Evolutionary conservation across 2,797 vertebrate species (phyloP).

Genomic region (Lacerta bilineata): DNA sequence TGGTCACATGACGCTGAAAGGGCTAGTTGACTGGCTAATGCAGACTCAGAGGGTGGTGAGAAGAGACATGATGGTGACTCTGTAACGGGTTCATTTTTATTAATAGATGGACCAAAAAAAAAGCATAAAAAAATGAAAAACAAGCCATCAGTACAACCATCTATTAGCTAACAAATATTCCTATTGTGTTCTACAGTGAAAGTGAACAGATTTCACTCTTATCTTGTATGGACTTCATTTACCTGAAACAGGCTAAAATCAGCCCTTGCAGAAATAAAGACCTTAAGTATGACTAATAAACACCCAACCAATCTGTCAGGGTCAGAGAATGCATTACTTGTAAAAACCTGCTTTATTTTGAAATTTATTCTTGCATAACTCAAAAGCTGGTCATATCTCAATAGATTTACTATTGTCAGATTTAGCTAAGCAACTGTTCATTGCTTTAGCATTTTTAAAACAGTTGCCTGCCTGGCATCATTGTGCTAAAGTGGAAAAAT

Average conservation of each 20-base stretch:
- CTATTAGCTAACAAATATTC: constrained; percentile 89
- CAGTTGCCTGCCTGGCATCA: constrained; percentile 76
- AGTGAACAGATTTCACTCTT: constrained; percentile 79
- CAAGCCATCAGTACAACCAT: constrained; percentile 91
- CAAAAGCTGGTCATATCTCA: constrained; percentile 70
- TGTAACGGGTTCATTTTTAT: constrained; percentile 99
- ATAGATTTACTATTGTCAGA: constrained; percentile 65
- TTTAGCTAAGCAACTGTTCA: constrained; percentile 73
- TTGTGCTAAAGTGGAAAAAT: constrained; percentile 72
- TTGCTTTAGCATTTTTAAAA: constrained; percentile 68
- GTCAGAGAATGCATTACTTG: constrained; percentile 74
- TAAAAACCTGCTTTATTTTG: constrained; percentile 74
- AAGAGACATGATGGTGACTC: constrained; percentile 99
- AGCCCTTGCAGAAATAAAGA: constrained; percentile 80
- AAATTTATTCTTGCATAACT: constrained; percentile 74
- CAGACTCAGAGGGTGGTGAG: constrained; percentile 99
- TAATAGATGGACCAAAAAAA: constrained; percentile 94
- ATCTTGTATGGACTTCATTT: constrained; percentile 80
- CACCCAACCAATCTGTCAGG: constrained; percentile 74
- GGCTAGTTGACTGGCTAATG: constrained; percentile 99
- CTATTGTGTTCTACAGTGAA: constrained; percentile 80
- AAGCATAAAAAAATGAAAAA: constrained; percentile 93
- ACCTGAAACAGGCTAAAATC: constrained; percentile 81
- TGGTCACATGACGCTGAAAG: constrained; percentile 99
- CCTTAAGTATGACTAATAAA: constrained; percentile 74